Evolutionary conservation across 2,797 vertebrate species (phyloP).

Genomic region (Paguma larvata): DNA sequence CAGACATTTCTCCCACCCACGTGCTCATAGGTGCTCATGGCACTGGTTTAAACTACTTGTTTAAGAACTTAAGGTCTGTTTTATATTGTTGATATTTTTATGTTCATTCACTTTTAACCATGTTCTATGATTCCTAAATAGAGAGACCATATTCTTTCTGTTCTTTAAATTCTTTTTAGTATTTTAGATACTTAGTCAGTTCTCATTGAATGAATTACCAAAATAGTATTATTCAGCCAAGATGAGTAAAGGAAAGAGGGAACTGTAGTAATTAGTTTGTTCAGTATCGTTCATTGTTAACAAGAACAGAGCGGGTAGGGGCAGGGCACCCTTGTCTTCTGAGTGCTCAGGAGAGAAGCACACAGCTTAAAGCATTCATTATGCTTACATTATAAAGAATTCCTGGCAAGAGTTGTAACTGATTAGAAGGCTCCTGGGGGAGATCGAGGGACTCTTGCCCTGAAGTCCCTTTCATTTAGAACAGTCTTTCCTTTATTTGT

Average conservation of each 20-base stretch:
- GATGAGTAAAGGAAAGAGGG: not conserved
- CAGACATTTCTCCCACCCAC: not conserved
- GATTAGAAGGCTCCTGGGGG: not conserved
- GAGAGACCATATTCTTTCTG: not conserved
- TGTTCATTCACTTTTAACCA: not conserved
- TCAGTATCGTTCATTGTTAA: not conserved
- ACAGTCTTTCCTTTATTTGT: not conserved
- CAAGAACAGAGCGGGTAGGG: not conserved
- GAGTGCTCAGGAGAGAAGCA: not conserved
- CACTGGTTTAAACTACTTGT: not conserved
- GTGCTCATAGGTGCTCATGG: not conserved
- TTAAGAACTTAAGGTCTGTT: not conserved
- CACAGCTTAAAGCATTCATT: not conserved
- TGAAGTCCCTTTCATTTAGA: not conserved
- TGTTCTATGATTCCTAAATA: conserved; percentile 23
- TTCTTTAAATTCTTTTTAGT: not conserved
- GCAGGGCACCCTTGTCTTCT: not conserved
- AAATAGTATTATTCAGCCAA: not conserved
- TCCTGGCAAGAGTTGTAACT: not conserved
- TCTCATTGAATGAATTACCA: not conserved
- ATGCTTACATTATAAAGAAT: not conserved
- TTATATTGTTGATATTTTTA: not conserved
- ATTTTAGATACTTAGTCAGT: not conserved
- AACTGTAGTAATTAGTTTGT: not conserved
- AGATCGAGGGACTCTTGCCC: not conserved